phyloP scores from a whole-genome alignment of 2,888 invertebrate genomes.

The Smittia sp. region DNA sequence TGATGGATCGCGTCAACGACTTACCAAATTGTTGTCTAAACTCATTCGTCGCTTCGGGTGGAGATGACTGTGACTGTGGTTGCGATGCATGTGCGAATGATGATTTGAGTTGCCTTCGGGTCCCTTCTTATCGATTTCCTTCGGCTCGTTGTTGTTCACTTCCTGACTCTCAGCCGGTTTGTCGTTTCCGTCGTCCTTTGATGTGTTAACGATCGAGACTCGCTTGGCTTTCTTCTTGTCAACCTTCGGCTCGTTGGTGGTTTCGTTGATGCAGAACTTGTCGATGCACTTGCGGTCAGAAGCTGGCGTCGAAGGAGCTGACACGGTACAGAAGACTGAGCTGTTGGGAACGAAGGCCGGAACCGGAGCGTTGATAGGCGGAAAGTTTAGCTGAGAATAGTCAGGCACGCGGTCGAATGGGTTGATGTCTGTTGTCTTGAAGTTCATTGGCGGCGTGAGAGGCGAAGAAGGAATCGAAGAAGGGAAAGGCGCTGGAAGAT shows the following conservation, averaged over 20 bases:
- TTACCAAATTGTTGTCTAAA: slow-evolving; percentile 29
- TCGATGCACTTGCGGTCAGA: slow-evolving; percentile 34
- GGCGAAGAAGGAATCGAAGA: slow-evolving; percentile 27
- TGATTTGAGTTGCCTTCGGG: not conserved
- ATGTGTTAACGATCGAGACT: slow-evolving; percentile 31
- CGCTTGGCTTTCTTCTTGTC: slow-evolving; percentile 38
- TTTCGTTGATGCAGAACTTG: slow-evolving; percentile 23
- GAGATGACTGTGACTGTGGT: slow-evolving; percentile 24
- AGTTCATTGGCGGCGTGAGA: slow-evolving; percentile 30
- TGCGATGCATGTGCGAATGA: slow-evolving; percentile 36
- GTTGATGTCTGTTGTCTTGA: slow-evolving; percentile 25
- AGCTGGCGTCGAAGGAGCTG: slow-evolving; percentile 37
- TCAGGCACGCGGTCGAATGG: slow-evolving; percentile 1
- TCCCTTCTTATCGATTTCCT: not conserved
- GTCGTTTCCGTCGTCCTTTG: slow-evolving; percentile 13
- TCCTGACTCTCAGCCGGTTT: not conserved
- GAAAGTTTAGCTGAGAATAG: slow-evolving; percentile 23
- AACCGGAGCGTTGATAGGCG: slow-evolving; percentile 14
- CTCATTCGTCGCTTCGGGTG: slow-evolving; percentile 36
- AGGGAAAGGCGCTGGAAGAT: slow-evolving; percentile 27
- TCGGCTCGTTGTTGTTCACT: not conserved
- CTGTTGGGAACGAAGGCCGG: slow-evolving; percentile 23
- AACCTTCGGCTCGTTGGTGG: not conserved
- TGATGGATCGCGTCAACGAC: not conserved
- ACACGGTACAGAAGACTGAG: slow-evolving; percentile 36